Evolutionary conservation across 2,888 invertebrate species (phyloP).

Genomic region (Temnothorax unifasciatus): DNA sequence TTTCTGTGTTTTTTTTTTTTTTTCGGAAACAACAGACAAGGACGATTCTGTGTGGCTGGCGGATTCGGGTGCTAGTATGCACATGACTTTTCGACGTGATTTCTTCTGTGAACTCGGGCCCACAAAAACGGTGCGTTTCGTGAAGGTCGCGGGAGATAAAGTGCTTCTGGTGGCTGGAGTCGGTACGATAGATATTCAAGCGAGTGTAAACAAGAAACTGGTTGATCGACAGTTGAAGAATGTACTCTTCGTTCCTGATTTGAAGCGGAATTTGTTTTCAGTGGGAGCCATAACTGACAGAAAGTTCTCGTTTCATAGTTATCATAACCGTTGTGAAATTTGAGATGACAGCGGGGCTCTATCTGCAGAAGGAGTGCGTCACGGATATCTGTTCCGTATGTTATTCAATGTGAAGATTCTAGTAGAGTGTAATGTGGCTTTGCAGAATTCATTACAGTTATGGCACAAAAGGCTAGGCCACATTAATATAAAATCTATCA

Average conservation of each 20-base stretch:
- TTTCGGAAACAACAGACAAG: too few species aligned
- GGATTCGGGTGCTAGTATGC: constrained; percentile 61
- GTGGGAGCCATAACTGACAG: constrained; percentile 34
- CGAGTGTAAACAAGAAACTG: constrained; percentile 20
- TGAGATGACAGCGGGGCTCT: neutral
- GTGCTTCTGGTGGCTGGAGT: constrained; percentile 36
- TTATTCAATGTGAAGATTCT: too few species aligned
- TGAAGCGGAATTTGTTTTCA: constrained; percentile 45
- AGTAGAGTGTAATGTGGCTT: too few species aligned
- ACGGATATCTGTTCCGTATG: too few species aligned
- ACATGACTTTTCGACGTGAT: constrained; percentile 60
- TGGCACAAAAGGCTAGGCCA: too few species aligned
- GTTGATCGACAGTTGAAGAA: constrained; percentile 46
- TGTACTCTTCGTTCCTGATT: constrained; percentile 57
- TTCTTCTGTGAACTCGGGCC: constrained; percentile 53
- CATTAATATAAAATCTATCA: too few species aligned
- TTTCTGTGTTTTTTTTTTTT: too few species aligned
- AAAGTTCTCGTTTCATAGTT: constrained; percentile 28
- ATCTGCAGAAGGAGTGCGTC: too few species aligned
- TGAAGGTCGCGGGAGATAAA: constrained; percentile 49
- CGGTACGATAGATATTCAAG: constrained; percentile 53
- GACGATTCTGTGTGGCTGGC: neutral
- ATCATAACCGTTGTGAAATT: constrained; percentile 16
- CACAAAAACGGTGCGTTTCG: neutral
- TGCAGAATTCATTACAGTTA: too few species aligned